phyloP scores from a whole-genome alignment of 2,113 vertebrate species.

The Colinus virginianus region DNA sequence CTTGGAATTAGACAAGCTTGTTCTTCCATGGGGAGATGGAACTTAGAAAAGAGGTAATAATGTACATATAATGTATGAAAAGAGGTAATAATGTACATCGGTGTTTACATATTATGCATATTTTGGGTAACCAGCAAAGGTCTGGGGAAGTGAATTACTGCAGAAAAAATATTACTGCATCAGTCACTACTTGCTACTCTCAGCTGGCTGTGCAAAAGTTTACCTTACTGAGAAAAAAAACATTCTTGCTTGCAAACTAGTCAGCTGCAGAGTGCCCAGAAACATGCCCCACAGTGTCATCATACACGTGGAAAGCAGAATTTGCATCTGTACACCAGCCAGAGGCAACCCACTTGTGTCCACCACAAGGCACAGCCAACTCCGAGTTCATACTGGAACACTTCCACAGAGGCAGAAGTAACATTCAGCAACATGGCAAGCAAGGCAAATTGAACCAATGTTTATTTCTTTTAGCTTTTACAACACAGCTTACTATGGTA shows the following conservation, averaged over 20 bases:
- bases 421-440: not conserved
- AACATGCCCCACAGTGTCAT: not conserved
- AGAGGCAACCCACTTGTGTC: not conserved
- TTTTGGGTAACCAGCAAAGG: not conserved
- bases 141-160: not conserved
- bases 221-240: not conserved
- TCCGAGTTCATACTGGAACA: not conserved
- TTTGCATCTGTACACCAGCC: not conserved
- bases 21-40: not conserved
- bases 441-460: not conserved
- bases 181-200: not conserved
- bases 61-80: not conserved
- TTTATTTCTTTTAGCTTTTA: not conserved
- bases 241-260: not conserved
- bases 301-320: not conserved
- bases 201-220: not conserved
- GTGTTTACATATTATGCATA: not conserved
- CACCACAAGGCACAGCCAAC: not conserved
- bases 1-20: too few species aligned
- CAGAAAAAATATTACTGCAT: not conserved
- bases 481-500: not conserved
- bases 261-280: not conserved
- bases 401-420: not conserved
- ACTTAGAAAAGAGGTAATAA: not conserved
- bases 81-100: not conserved